A percentile compares a stretch with the other conserved stretches of the same genome.
Conservation (phyloP, 2,888 invertebrate genomes). For the Rutpela maculata region DNA sequence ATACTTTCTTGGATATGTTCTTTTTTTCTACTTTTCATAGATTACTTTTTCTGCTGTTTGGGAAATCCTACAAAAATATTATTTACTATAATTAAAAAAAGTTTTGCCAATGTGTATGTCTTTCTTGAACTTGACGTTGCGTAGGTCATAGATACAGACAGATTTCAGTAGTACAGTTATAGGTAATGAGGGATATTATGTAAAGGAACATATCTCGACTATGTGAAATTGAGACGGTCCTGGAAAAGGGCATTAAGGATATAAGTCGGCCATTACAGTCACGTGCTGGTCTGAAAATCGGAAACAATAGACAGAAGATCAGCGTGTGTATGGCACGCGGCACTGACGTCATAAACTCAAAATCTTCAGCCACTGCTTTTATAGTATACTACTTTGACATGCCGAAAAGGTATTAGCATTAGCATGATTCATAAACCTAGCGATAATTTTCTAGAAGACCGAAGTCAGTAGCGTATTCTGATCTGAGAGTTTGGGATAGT, state of each 20-base stretch:
- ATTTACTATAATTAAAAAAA: no score
- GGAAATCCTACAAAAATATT: no score
- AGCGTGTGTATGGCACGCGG: slow-evolving; percentile 66
- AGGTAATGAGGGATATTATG: neutral
- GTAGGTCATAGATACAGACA: no score
- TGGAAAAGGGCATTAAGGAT: slow-evolving; percentile 47
- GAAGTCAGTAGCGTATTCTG: slow-evolving; percentile 21
- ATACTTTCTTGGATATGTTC: no score
- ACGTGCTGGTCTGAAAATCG: slow-evolving; percentile 67
- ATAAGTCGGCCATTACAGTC: slow-evolving; percentile 66
- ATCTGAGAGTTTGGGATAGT: neutral
- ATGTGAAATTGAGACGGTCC: slow-evolving; percentile 22
- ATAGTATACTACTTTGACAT: slow-evolving; percentile 62
- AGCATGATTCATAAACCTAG: slow-evolving; percentile 63
- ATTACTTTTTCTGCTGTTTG: no score
- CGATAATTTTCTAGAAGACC: slow-evolving; percentile 50
- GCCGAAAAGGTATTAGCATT: slow-evolving; percentile 66
- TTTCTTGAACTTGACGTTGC: no score
- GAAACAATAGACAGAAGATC: slow-evolving; percentile 68
- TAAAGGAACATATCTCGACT: neutral
- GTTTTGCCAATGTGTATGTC: no score
- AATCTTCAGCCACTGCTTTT: slow-evolving; percentile 64
- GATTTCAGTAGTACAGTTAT: no score
- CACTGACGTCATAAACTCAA: slow-evolving; percentile 68
- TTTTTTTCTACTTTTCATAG: no score